Conservation (phyloP, 92 coral and sea anemone genomes). For the Micromussa lordhowensis region DNA sequence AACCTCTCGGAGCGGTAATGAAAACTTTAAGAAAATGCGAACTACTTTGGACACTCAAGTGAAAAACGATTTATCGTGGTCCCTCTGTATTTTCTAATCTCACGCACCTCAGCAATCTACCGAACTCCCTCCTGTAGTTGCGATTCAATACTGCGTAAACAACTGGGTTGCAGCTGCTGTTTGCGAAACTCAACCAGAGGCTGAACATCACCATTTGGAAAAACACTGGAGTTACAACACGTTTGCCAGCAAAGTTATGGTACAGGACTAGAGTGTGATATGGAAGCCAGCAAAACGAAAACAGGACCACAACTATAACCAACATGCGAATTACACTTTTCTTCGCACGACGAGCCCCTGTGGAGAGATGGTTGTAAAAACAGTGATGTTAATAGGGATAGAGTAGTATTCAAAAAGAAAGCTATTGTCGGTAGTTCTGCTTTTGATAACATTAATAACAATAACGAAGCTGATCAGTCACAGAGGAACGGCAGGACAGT, state of each 20-base stretch:
- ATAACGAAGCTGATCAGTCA: neutral
- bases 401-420: neutral
- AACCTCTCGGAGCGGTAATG: too few relatives aligned
- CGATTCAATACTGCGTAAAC: conserved; percentile 87
- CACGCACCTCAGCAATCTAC: conserved; percentile 68
- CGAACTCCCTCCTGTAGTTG: conserved; percentile 81
- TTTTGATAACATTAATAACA: neutral
- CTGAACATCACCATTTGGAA: conserved; percentile 51
- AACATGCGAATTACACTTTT: conserved; percentile 88
- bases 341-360: conserved; percentile 84
- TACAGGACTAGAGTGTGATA: conserved; percentile 66
- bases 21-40: too few relatives aligned
- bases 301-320: conserved; percentile 74
- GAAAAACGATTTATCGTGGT: too few relatives aligned
- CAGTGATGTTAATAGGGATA: neutral
- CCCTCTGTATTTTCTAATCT: neutral
- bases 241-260: conserved; percentile 27
- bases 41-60: too few relatives aligned
- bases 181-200: conserved; percentile 75
- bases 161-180: conserved; percentile 86
- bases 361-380: neutral
- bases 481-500: too few relatives aligned
- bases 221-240: neutral
- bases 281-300: conserved; percentile 80
- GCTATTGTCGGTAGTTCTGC: neutral